Evolutionary conservation across 2,797 vertebrate species (phyloP).

Genomic region (Hydrophis major): DNA sequence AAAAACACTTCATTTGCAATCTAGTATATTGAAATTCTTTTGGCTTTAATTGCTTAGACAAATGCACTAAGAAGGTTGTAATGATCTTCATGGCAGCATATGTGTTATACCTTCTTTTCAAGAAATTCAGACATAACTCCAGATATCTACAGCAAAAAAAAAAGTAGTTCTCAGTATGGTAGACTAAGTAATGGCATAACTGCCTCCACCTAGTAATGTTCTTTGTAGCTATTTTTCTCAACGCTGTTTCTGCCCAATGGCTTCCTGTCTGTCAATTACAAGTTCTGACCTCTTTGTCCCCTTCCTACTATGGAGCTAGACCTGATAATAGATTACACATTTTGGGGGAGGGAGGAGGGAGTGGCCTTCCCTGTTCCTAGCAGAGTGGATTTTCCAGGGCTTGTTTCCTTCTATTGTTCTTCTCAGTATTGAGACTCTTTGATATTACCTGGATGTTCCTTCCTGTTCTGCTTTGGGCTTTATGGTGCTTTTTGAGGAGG

Average conservation of each 20-base stretch:
- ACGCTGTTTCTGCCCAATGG: neutral
- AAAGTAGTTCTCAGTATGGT: neutral
- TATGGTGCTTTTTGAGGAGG: neutral
- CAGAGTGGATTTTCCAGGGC: conserved; percentile 53
- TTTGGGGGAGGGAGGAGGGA: neutral
- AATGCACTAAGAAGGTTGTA: neutral
- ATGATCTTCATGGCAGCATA: neutral
- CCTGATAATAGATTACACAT: neutral
- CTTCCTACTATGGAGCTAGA: neutral
- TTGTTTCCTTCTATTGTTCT: conserved; percentile 69
- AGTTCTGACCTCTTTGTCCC: neutral
- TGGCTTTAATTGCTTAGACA: neutral
- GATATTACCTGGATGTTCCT: conserved; percentile 51
- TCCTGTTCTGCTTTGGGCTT: conserved; percentile 42
- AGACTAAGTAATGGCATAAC: neutral
- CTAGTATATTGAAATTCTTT: neutral
- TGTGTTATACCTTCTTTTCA: neutral
- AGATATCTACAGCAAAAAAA: neutral
- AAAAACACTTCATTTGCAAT: neutral
- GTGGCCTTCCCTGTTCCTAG: conserved; percentile 37
- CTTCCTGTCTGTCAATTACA: neutral
- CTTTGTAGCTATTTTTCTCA: neutral
- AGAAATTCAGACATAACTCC: neutral
- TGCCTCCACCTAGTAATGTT: neutral
- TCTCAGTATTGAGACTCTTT: conserved; percentile 26